phyloP scores from a whole-genome alignment of 1,140 invertebrate genomes.

The Cherax destructor region DNA sequence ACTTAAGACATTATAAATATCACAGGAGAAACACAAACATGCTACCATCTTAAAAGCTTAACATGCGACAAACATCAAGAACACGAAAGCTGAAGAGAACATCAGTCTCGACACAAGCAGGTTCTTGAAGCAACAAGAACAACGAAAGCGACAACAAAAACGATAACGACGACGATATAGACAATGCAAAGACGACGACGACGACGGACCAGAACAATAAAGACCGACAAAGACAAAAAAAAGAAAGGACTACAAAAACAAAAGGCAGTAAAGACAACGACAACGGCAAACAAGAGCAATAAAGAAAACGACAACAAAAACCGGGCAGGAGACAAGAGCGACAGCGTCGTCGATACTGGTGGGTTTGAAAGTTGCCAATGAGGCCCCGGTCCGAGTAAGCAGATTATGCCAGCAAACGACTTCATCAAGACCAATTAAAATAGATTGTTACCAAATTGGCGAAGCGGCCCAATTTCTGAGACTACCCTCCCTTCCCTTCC shows the following conservation, averaged over 20 bases:
- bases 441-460: conserved; percentile 11
- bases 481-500: not conserved
- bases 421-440: conserved; percentile 16
- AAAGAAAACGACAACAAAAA: not conserved
- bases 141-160: no score
- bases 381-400: not conserved
- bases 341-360: not conserved
- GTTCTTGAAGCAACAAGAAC: no score
- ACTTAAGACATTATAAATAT: no score
- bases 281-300: not conserved
- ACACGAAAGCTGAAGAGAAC: no score
- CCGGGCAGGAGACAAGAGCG: not conserved
- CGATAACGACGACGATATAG: no score
- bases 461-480: conserved; percentile 11
- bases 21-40: no score
- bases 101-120: no score
- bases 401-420: not conserved
- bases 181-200: no score
- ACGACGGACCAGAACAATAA: not conserved
- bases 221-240: not conserved
- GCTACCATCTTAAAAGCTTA: no score
- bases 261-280: not conserved
- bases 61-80: no score
- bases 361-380: not conserved
- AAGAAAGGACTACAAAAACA: not conserved